Base-by-base conservation (phyloP, 2,113 vertebrate genomes). In the Condylura cristata region DNA sequence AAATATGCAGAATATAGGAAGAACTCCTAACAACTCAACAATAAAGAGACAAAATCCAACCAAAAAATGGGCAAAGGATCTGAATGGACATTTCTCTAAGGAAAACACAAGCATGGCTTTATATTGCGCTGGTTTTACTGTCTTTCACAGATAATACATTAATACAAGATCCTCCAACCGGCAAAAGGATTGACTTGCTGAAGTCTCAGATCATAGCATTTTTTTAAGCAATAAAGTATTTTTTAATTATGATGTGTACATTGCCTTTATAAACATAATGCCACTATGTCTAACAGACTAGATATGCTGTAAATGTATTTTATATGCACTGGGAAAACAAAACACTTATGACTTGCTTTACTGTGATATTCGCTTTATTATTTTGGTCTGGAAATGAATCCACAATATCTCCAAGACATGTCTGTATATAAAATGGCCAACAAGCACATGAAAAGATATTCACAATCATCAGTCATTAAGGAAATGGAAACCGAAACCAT, bases 401-500 rank as follows among this genome's bases (percentile, higher is more conserved):
- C 63, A 16, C 9, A 66, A 16, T 34, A 66, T 32, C 32, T n/a
- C 58, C 32, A 28, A 66, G 63, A 17, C 34, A n/a, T 66, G 28
- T 30, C 61, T 63, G 24, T 12, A 61, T 63, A 63, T 13, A 63
- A 70, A 61, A 65, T 58, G 26, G 22, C 48, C 66, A 75, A 75
- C 20, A 56, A 13, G 1, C 51, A 60, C 63, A 94, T 66, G 30
- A 56, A 78, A 93, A 79, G 28, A 66, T 37, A 34, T 4, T 72
- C 18, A 63, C 56, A 9, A 70, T 41, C 82, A 34, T 37, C 61
- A 58, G 39, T n/a, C 48, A 60, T 48, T 80, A 92, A 74, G 58
- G 9, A 92, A 63, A 78, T 78, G n/a, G 34, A 90, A 92, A 82
- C 37, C 17, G 78, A 90, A 94, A 72, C 10, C 34, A 92, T 60